Conservation (phyloP, 2,888 invertebrate genomes). For the Arrhopalites spinosus region DNA sequence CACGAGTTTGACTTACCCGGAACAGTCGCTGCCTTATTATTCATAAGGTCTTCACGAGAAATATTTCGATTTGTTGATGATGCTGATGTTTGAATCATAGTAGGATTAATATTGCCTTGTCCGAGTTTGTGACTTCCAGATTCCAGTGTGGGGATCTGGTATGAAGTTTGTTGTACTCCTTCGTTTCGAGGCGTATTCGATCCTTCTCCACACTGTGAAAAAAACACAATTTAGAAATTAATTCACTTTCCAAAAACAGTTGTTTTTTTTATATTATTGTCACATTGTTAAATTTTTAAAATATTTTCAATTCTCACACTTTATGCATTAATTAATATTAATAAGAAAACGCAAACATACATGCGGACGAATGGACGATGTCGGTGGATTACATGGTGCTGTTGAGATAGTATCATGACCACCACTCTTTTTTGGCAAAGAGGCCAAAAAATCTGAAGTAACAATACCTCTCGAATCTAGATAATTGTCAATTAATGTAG, state of each 20-base stretch:
- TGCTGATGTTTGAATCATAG: neutral
- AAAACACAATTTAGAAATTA: neutral
- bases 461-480: conserved; percentile 55
- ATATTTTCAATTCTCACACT: no score
- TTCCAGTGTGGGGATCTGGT: conserved; percentile 12
- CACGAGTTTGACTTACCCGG: conserved; percentile 41
- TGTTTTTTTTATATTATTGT: neutral
- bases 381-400: conserved; percentile 13
- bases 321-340: neutral
- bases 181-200: conserved; percentile 18
- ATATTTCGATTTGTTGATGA: neutral
- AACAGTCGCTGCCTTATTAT: conserved; percentile 38
- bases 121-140: conserved; percentile 17
- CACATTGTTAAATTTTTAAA: neutral
- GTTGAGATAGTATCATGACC: conserved; percentile 10
- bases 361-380: conserved; percentile 29
- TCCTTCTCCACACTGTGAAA: conserved; percentile 17
- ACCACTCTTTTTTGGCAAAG: conserved; percentile 46
- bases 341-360: conserved; percentile 12
- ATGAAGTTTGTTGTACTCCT: neutral
- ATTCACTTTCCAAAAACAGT: no score
- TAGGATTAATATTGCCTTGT: neutral
- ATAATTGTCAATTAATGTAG: neutral
- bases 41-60: neutral
- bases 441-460: conserved; percentile 52